Conservation (phyloP, 1,140 invertebrate genomes). For the Pteromalus puparum region DNA sequence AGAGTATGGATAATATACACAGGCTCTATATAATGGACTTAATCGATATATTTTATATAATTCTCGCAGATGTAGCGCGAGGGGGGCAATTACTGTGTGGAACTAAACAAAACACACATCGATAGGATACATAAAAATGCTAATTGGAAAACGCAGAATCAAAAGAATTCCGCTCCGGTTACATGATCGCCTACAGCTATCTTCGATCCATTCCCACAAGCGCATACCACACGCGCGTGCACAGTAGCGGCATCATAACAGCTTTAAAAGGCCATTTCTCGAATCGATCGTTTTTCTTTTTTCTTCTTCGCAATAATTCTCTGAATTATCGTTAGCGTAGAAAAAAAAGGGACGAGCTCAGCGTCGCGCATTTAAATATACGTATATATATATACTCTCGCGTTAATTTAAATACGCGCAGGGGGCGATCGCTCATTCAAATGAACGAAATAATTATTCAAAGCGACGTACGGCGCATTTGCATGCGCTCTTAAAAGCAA, state of each 20-base stretch:
- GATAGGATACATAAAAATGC: not conserved
- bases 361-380: slow-evolving; percentile 30
- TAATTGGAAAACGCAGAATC: slow-evolving; percentile 18
- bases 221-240: not conserved
- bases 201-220: not conserved
- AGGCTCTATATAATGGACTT: not conserved
- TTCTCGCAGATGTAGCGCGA: not conserved
- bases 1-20: not conserved
- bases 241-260: not conserved
- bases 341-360: not conserved
- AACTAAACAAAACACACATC: not conserved
- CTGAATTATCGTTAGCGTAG: not conserved
- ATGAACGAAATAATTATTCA: slow-evolving; percentile 51
- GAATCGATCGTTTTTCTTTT: not conserved
- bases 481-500: slow-evolving; percentile 17
- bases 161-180: not conserved
- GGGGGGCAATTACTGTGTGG: not conserved
- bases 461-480: slow-evolving; percentile 55
- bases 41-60: slow-evolving; percentile 27
- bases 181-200: not conserved
- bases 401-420: slow-evolving; percentile 45
- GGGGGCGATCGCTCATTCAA: slow-evolving; percentile 29
- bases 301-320: not conserved
- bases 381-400: not conserved
- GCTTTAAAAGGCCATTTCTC: slow-evolving; percentile 1